Evolutionary conservation across 2,797 vertebrate genomes (phyloP).

Genomic region (Oceanodroma leucorhoa): DNA sequence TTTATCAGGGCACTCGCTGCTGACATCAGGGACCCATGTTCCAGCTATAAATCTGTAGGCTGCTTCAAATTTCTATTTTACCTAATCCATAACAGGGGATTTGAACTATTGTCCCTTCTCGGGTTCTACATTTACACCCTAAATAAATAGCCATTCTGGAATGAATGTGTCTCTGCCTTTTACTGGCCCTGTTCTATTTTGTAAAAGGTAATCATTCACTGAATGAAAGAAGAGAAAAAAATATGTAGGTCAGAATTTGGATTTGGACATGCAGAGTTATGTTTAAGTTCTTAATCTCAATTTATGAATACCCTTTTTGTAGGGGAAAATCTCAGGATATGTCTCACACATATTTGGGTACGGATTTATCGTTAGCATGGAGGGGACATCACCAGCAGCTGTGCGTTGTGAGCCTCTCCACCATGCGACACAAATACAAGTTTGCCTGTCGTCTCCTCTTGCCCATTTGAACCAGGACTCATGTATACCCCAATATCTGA

Average conservation of each 20-base stretch:
- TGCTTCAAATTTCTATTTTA: background rate
- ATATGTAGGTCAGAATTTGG: background rate
- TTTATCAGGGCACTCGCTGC: background rate
- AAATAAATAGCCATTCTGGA: background rate
- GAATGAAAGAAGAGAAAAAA: background rate
- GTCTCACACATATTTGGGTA: background rate
- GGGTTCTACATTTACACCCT: background rate
- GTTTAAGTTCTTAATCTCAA: background rate
- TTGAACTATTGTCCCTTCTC: background rate
- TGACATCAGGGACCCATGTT: background rate
- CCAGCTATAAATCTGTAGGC: background rate
- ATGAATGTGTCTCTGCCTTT: background rate
- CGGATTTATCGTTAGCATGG: accelerated
- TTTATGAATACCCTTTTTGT: background rate
- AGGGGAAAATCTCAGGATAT: background rate
- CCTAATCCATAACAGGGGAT: background rate
- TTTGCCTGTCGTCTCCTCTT: background rate
- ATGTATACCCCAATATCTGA: background rate
- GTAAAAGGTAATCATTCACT: background rate
- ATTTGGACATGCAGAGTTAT: background rate
- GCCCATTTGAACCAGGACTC: background rate
- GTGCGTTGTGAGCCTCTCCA: background rate
- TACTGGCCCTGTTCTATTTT: background rate
- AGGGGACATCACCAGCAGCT: background rate
- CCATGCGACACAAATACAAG: accelerated